Conservation (phyloP, 2,888 invertebrate species). For the Drosophila mayaguana region DNA sequence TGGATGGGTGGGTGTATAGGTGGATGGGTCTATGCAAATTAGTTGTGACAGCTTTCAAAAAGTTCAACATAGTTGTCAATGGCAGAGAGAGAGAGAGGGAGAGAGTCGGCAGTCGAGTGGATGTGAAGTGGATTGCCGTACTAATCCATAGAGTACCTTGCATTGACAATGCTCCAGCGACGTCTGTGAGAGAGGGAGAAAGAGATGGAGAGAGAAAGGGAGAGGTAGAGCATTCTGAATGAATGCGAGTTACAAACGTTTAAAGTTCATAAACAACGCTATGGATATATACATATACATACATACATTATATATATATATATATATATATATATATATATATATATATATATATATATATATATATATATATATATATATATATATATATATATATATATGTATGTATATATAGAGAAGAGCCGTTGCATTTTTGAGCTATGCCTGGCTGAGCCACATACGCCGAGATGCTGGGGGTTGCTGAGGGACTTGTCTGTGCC, state of each 20-base stretch:
- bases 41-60: slow-evolving; percentile 80
- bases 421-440: slow-evolving; percentile 58
- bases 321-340: background rate
- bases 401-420: background rate
- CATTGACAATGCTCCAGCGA: slow-evolving; percentile 30
- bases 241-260: slow-evolving; percentile 53
- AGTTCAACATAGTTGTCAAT: slow-evolving; percentile 76
- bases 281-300: background rate
- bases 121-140: slow-evolving; percentile 14
- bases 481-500: slow-evolving; percentile 56
- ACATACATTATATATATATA: no score
- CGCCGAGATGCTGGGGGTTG: background rate
- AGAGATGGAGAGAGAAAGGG: background rate
- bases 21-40: slow-evolving; percentile 65
- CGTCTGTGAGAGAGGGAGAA: slow-evolving; percentile 4
- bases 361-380: background rate
- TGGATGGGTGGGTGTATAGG: background rate
- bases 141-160: slow-evolving; percentile 50
- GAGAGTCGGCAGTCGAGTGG: background rate
- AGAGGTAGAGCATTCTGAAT: slow-evolving; percentile 11
- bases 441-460: slow-evolving; percentile 22
- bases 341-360: background rate
- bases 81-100: background rate
- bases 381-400: background rate
- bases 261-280: slow-evolving; percentile 74